Base-by-base conservation (phyloP, 2,113 vertebrate genomes). In the Thunnus thynnus region DNA sequence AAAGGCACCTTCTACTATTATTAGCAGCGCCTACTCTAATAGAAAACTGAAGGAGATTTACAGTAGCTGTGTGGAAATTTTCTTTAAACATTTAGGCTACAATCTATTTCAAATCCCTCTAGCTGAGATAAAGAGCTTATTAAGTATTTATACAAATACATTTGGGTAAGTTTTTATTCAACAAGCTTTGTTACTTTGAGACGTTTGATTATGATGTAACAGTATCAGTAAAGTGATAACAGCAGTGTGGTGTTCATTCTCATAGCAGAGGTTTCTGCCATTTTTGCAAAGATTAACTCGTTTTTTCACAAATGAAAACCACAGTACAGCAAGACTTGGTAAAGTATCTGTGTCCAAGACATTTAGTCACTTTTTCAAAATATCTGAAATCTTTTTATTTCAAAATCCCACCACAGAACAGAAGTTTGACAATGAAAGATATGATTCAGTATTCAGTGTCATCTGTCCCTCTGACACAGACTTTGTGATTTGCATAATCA, bases 1-100 rank as follows among this genome's bases (percentile, higher is more conserved):
- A 89, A 92, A 93, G 86, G 88, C 90, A 91, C 83, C 85, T 91
- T 86, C 82, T 67, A 20, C 79, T 82, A 85, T 84, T 89, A 78
- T 86, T 89, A 91, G 72, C 65, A n/a, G 65, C 14, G 65, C 63
- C 50, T 57, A 14, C 58, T n/a, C 68, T 64, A 41, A 54, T 22
- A 60, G 20, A 68, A 60, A 76, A 58, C 74, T 20, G 48, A 48
- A 20, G 54, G 25, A 36, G 70, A 66, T 48, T 65, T 44, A 64
- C 44, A 84, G 68, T 47, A 46, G 57, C 60, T n/a, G 55, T 17
- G 46, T 32, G 25, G 67, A 25, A 56, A 16, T 44, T 13, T 65
- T 11, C 70, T 62, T 54, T 71, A 75, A 73, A 83, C 58, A 66
- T 63, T 81, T 41, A 22, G 2, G 20, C 25, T 74, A 64, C 11